Percentiles rank a stretch among this genome's conserved stretches.
These are phyloP conservation scores for Omphaloscelis lunosa DNA, from an alignment of 2,888 invertebrate species.

Conservation along the genomic window DNA sequence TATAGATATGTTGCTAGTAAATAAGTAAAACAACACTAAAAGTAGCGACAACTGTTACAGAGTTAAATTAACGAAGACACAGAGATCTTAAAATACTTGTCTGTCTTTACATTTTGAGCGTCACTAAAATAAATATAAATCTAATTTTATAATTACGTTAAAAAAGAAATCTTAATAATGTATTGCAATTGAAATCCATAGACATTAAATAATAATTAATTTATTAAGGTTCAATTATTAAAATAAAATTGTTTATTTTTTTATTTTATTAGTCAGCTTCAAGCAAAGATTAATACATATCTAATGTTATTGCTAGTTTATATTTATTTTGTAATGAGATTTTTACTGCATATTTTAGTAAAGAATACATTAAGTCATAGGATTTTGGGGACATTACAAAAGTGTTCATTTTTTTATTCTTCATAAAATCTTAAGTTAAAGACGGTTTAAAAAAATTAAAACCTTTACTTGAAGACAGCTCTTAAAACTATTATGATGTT, in stretches of 20 bases:
- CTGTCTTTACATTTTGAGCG: conserved; percentile 84
- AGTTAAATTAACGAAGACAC: conserved; percentile 65
- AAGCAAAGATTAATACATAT: conserved; percentile 62
- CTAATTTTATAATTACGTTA: conserved; percentile 67
- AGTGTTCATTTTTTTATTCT: neutral
- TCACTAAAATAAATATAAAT: conserved; percentile 73
- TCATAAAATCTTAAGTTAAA: neutral
- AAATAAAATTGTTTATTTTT: conserved; percentile 56
- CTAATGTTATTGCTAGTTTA: neutral
- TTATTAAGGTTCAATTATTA: conserved; percentile 61
- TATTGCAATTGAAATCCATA: conserved; percentile 76
- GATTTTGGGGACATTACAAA: neutral
- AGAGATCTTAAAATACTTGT: conserved; percentile 73
- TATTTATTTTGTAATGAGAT: conserved; percentile 22
- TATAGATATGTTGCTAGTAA: neutral
- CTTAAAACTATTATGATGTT: conserved; percentile 67
- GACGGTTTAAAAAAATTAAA: neutral
- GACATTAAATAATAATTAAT: conserved; percentile 69
- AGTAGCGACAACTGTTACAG: conserved; percentile 59
- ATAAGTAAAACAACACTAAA: conserved; percentile 55
- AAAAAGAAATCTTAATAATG: conserved; percentile 70
- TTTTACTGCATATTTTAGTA: conserved; percentile 7
- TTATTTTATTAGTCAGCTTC: conserved; percentile 61
- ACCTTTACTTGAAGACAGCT: conserved; percentile 66
- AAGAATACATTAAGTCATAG: neutral